Percentiles rank a stretch among this genome's conserved stretches.
These are phyloP conservation scores for Cosmopolites sordidus DNA, from an alignment of 2,888 invertebrate species.

Conservation along the genomic window DNA sequence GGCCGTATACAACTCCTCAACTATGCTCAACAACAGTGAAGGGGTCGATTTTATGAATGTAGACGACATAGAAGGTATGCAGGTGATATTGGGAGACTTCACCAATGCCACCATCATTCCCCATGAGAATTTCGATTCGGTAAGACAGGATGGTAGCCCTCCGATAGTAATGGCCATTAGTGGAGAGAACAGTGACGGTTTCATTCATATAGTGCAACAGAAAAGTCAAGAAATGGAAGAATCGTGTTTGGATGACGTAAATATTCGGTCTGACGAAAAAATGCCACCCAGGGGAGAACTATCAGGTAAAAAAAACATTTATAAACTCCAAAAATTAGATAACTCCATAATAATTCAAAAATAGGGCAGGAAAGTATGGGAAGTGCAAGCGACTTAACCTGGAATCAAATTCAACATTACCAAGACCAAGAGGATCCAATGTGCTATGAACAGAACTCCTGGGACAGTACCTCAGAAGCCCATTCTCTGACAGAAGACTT, in stretches of 20 bases:
- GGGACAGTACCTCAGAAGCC: constrained; percentile 49
- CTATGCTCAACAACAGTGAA: constrained; percentile 38
- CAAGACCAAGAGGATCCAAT: constrained; percentile 20
- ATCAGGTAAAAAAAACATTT: constrained; percentile 65
- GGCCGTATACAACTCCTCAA: constrained; percentile 38
- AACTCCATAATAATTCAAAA: constrained; percentile 36
- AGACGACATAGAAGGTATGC: constrained; percentile 49
- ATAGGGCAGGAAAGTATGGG: constrained; percentile 79
- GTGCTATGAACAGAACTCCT: constrained; percentile 22
- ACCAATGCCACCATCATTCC: constrained; percentile 41
- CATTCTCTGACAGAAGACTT: constrained; percentile 64
- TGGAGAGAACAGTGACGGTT: constrained; percentile 32
- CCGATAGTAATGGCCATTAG: constrained; percentile 44
- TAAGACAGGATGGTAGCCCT: constrained; percentile 31
- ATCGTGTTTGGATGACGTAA: constrained; percentile 50
- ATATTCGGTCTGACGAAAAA: constrained; percentile 79
- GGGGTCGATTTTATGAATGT: constrained; percentile 51
- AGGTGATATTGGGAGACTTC: constrained; percentile 44
- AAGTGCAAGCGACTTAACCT: constrained; percentile 69
- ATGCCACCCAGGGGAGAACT: constrained; percentile 86
- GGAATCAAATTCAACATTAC: constrained; percentile 69
- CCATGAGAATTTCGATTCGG: constrained; percentile 42
- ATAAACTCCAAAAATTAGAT: constrained; percentile 39
- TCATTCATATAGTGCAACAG: constrained; percentile 15
- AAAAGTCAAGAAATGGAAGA: constrained; percentile 7